Base-by-base conservation (phyloP, 2,888 invertebrate species). In the Diarsia rubi region DNA sequence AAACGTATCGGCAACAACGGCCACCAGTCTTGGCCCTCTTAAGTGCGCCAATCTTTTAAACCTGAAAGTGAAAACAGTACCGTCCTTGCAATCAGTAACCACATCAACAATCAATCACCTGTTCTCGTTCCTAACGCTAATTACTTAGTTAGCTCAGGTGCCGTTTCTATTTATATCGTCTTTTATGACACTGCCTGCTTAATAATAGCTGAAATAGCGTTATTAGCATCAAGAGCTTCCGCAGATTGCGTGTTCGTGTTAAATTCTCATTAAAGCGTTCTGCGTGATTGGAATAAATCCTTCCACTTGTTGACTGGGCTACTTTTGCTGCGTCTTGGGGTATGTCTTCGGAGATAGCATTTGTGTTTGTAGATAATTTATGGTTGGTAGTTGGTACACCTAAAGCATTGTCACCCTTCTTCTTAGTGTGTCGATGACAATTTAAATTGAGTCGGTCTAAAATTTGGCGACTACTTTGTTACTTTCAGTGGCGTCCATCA, bases 221-320 rank as follows among this genome's bases (percentile, higher is more conserved):
- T 87, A 89, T 91, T 90, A 90, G 87, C 87, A 86, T 87, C 73
- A 81, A 87, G 82, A 83, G 80, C 88, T 91, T 90, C 88, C 87
- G 88, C 82, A 81, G 87, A 86, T 88, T 88, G 87, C 88, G 79
- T 75, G 86, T 90, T 90, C 91, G 89, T 91, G 91, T 86, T 88
- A 84, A 83, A 85, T 81, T 87, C 88, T 90, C 90, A 92, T 92
- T 91, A 91, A 79, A 80, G 78, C 64, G 74, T 77, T 78, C 78
- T 79, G 70, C 85, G 86, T 81, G 86, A 83, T 79, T 77, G 79
- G 79, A 87, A 87, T 87, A 82, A 77, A 83, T 74, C 75, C 81
- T 81, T 78, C 73, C 75, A 81, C 73, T 72, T 79, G 80, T 82
- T 78, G 73, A 63, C 68, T 70, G 37, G 69, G 69, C 37, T 45